Percentiles rank a stretch among this genome's conserved stretches.
phyloP scores from a whole-genome alignment of 2,113 vertebrate genomes.

The Podarcis raffonei region DNA sequence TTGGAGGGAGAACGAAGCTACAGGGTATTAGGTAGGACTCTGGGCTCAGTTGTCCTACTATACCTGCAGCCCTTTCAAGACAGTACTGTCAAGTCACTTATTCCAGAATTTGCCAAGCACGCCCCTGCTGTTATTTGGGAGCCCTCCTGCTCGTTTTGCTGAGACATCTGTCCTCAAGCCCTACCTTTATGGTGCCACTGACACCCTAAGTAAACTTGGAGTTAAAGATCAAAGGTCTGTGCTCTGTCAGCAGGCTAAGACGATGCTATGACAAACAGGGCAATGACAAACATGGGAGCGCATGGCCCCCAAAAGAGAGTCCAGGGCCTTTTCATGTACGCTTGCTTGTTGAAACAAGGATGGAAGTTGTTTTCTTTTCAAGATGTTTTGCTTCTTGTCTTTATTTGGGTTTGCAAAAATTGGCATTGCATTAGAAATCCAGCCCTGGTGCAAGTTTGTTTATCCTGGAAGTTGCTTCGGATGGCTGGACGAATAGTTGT shows the following conservation, averaged over 20 bases:
- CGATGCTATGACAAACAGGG: too few relatives aligned
- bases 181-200: too few relatives aligned
- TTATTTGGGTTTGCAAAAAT: constrained; percentile 17
- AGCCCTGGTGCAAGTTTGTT: background rate
- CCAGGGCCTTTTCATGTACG: background rate
- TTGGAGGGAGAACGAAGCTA: background rate
- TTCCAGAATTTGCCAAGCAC: too few relatives aligned
- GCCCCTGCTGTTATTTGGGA: too few relatives aligned
- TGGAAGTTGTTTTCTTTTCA: background rate
- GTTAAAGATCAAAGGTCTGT: background rate
- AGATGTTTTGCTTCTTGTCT: constrained; percentile 8
- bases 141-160: too few relatives aligned
- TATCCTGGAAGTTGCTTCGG: rapidly evolving
- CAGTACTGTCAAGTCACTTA: too few relatives aligned
- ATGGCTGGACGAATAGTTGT: background rate
- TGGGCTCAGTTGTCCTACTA: background rate
- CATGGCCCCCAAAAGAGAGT: background rate
- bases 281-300: background rate
- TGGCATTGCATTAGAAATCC: rapidly evolving
- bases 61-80: too few relatives aligned
- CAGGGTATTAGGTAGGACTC: too few relatives aligned
- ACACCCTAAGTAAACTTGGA: too few relatives aligned
- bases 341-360: background rate
- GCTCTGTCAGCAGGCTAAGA: background rate
- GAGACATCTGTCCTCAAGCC: too few relatives aligned